Evolutionary conservation across 2,888 invertebrate genomes (phyloP).

Genomic region (Yponomeuta plumbellus): DNA sequence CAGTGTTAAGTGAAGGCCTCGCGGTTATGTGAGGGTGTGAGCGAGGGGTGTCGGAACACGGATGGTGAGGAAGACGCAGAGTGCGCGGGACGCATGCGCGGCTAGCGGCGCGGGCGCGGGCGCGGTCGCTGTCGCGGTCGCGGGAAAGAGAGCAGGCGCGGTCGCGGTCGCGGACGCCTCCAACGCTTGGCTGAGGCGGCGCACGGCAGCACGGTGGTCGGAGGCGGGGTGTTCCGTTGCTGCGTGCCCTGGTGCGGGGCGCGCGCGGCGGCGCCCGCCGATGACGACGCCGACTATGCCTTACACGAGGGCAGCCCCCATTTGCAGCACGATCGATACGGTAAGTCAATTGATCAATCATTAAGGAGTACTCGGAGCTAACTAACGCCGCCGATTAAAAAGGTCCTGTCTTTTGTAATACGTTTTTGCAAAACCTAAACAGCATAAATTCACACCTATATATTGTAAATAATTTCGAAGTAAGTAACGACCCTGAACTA

Average conservation of each 20-base stretch:
- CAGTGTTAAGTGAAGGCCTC: too few species aligned
- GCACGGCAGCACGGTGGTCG: conserved; percentile 80
- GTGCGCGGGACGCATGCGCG: conserved; percentile 19
- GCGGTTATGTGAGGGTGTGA: not conserved
- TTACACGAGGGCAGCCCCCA: conserved; percentile 64
- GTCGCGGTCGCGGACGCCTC: conserved; percentile 58
- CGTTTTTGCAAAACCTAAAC: too few species aligned
- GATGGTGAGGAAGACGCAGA: conserved; percentile 23
- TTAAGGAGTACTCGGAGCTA: not conserved
- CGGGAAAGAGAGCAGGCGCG: conserved; percentile 28
- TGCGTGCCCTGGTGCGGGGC: conserved; percentile 88
- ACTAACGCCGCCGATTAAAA: not conserved
- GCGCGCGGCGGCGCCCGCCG: conserved; percentile 81
- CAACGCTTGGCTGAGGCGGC: conserved; percentile 64
- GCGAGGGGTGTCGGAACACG: conserved; percentile 22
- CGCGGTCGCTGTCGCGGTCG: conserved; percentile 59
- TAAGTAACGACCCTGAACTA: too few species aligned
- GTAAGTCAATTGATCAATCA: conserved; percentile 37
- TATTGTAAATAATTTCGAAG: too few species aligned
- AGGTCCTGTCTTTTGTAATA: not conserved
- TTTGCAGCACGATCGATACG: conserved; percentile 52
- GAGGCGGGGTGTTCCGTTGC: conserved; percentile 88
- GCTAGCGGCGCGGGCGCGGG: conserved; percentile 48
- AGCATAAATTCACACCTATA: too few species aligned
- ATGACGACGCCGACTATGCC: conserved; percentile 73